phyloP scores from a whole-genome alignment of 2,888 invertebrate species.

The Coecobrya sp. region DNA sequence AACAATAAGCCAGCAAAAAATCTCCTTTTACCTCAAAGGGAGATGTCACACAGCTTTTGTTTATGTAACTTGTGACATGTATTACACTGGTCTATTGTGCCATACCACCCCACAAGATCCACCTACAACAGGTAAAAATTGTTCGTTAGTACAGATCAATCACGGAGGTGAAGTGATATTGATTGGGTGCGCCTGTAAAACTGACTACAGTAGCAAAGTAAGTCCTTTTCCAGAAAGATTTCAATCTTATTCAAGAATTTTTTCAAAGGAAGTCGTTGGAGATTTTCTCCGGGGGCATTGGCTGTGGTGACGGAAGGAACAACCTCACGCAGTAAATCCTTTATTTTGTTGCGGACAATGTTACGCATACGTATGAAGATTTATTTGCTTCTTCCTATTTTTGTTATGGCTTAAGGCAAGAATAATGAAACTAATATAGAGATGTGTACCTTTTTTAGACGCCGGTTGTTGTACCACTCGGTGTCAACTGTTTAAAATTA shows the following conservation, averaged over 20 bases:
- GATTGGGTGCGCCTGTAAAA: slow-evolving; percentile 30
- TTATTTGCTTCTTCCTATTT: not conserved
- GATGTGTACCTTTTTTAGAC: not conserved
- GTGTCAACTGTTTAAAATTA: not conserved
- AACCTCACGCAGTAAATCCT: slow-evolving; percentile 6
- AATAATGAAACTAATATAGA: not conserved
- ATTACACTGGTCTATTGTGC: slow-evolving; percentile 57
- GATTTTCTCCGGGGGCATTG: slow-evolving; percentile 41
- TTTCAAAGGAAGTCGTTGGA: not conserved
- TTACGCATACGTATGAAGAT: not conserved
- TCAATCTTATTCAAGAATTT: not conserved
- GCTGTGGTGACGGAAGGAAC: slow-evolving; percentile 39
- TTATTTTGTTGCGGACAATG: not conserved
- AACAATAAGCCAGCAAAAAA: slow-evolving; percentile 67
- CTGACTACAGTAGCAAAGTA: not conserved
- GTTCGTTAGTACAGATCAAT: slow-evolving; percentile 55
- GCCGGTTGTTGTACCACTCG: not conserved
- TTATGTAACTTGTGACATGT: slow-evolving; percentile 60
- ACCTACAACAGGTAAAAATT: slow-evolving; percentile 51
- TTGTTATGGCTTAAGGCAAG: not conserved
- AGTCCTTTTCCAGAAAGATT: slow-evolving; percentile 1
- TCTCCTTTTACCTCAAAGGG: slow-evolving; percentile 37
- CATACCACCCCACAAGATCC: slow-evolving; percentile 44
- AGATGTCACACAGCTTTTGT: slow-evolving; percentile 75
- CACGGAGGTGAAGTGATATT: slow-evolving; percentile 39